A percentile compares a stretch with the other conserved stretches of the same genome.
Conservation (phyloP, 2,797 vertebrate genomes). For the Enteromius fasciolatus region DNA sequence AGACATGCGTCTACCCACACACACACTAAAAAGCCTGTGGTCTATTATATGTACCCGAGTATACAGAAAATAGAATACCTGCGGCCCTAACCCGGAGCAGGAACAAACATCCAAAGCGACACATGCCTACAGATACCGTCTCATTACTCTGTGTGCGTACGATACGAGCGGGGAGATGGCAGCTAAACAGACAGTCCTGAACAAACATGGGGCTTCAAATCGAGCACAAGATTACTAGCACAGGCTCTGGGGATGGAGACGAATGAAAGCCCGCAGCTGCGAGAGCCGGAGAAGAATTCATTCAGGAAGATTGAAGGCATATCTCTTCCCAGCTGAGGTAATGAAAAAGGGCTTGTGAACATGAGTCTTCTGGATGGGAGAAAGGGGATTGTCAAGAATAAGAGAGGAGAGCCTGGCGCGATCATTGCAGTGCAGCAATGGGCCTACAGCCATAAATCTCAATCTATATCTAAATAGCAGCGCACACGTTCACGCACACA, state of each 20-base stretch:
- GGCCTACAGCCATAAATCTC: conserved; percentile 29
- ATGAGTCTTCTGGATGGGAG: conserved; percentile 9
- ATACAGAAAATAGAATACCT: conserved; percentile 36
- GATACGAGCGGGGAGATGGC: background rate
- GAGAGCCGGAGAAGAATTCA: background rate
- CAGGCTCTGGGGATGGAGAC: conserved; percentile 5
- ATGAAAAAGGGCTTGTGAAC: conserved; percentile 39
- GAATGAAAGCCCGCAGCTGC: background rate
- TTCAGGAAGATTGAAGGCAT: conserved; percentile 44
- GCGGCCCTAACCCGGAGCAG: background rate
- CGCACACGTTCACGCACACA: background rate
- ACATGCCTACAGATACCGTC: conserved; percentile 33
- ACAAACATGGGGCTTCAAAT: conserved; percentile 19
- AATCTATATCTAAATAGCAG: conserved; percentile 16
- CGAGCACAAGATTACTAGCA: conserved; percentile 16
- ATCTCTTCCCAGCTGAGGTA: conserved; percentile 20
- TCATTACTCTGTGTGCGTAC: conserved; percentile 26
- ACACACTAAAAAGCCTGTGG: conserved; percentile 1
- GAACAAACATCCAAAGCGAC: conserved; percentile 5
- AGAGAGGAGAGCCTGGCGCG: conserved; percentile 16
- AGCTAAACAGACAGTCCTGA: conserved; percentile 31
- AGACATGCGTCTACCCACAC: background rate
- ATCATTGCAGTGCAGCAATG: conserved; percentile 11
- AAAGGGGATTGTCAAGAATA: conserved; percentile 21
- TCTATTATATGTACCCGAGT: background rate